Conservation (phyloP, 2,113 vertebrate species). For the Pachyramphus minor region DNA sequence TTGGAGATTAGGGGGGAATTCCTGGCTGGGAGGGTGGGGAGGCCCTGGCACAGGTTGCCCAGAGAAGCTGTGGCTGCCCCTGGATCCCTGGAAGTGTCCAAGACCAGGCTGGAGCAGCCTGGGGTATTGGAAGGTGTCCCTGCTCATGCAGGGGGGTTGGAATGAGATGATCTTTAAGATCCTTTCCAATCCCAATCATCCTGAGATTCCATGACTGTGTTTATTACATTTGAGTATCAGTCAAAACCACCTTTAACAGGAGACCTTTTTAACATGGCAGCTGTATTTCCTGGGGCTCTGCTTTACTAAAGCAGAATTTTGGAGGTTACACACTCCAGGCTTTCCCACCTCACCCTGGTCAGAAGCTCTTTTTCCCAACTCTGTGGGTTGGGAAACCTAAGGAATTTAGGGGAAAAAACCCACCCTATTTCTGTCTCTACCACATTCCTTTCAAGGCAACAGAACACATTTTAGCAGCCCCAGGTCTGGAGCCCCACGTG, state of each 20-base stretch:
- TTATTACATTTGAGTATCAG: no score
- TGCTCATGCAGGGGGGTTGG: neutral
- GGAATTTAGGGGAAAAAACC: neutral
- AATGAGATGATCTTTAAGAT: neutral
- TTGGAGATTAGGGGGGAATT: neutral
- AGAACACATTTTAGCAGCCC: neutral
- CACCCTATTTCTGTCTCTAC: neutral
- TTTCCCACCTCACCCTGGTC: neutral
- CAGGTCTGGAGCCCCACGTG: neutral
- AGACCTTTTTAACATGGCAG: rapidly evolving
- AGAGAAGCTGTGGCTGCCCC: neutral
- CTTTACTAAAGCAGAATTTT: neutral
- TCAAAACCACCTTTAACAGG: rapidly evolving
- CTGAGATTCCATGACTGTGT: neutral
- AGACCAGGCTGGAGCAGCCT: neutral
- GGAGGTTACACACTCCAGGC: neutral
- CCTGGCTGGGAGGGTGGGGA: neutral
- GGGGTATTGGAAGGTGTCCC: neutral
- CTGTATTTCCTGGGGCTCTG: neutral
- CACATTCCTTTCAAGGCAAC: neutral
- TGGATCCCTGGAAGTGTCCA: neutral
- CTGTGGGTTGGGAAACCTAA: neutral
- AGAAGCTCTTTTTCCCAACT: neutral
- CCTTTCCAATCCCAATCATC: neutral
- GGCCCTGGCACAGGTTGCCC: neutral